A percentile compares a stretch with the other conserved stretches of the same genome.
Conservation (phyloP, 1,140 invertebrate species). For the Aphaenogaster rudis region DNA sequence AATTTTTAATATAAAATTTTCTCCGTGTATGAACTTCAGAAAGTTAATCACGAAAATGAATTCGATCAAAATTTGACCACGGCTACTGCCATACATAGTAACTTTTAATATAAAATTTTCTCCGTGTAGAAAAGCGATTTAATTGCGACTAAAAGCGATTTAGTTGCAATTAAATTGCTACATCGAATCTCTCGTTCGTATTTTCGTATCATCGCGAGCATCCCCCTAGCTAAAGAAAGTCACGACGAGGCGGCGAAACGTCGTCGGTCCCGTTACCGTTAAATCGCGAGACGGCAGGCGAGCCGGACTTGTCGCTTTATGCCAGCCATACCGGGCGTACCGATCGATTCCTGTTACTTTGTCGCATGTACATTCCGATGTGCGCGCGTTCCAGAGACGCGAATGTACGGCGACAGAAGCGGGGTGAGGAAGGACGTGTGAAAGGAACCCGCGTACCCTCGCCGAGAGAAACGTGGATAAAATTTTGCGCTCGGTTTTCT, state of each 20-base stretch:
- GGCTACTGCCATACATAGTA: too few relatives aligned
- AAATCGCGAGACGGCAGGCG: conserved; percentile 19
- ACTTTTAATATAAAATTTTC: too few relatives aligned
- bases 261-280: conserved; percentile 41
- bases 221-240: neutral
- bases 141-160: neutral
- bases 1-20: too few relatives aligned
- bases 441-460: neutral
- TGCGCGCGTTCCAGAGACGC: conserved; percentile 9
- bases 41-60: too few relatives aligned
- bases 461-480: conserved; percentile 29
- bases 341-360: conserved; percentile 61
- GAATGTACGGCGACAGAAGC: conserved; percentile 2
- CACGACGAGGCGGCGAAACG: neutral
- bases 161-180: neutral
- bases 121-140: neutral
- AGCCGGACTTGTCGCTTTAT: conserved; percentile 39
- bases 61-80: too few relatives aligned
- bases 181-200: neutral
- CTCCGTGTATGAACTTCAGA: too few relatives aligned
- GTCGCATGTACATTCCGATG: conserved; percentile 41
- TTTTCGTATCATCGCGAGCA: neutral
- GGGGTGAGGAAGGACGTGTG: conserved; percentile 27
- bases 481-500: conserved; percentile 26
- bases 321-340: conserved; percentile 26